phyloP scores from a whole-genome alignment of 2,888 invertebrate species.

The Pachliopta kotzebuea region DNA sequence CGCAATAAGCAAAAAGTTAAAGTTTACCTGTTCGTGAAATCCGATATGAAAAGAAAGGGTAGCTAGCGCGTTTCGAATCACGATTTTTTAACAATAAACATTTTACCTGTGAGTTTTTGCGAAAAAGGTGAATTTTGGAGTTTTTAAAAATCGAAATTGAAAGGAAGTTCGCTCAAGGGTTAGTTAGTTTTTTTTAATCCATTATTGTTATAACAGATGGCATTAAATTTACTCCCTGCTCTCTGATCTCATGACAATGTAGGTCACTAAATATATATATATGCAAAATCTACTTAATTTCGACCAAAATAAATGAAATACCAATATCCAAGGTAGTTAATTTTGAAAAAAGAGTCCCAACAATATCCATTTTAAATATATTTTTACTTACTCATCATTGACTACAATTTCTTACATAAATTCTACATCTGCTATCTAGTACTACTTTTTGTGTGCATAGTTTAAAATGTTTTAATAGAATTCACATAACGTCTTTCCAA shows the following conservation, averaged over 20 bases:
- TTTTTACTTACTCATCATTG: slow-evolving; percentile 9
- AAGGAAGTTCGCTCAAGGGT: slow-evolving; percentile 74
- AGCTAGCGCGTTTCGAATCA: slow-evolving; percentile 65
- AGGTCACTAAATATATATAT: slow-evolving; percentile 31
- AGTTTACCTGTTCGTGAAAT: slow-evolving; percentile 78
- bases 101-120: slow-evolving; percentile 63
- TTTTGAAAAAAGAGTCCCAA: neutral
- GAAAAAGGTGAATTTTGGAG: slow-evolving; percentile 51
- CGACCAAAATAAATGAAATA: no score
- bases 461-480: no score
- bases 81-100: slow-evolving; percentile 56
- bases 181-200: slow-evolving; percentile 54
- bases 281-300: neutral
- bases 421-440: neutral
- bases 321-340: no score
- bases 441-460: no score
- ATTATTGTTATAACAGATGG: slow-evolving; percentile 63
- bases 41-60: slow-evolving; percentile 76
- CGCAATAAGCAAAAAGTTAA: slow-evolving; percentile 59
- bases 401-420: slow-evolving; percentile 4
- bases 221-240: slow-evolving; percentile 59
- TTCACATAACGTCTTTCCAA: no score
- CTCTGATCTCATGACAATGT: slow-evolving; percentile 62
- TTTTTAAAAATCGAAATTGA: slow-evolving; percentile 62
- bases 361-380: neutral